phyloP scores from a whole-genome alignment of 2,888 invertebrate genomes.

The Drosophila helvetica region DNA sequence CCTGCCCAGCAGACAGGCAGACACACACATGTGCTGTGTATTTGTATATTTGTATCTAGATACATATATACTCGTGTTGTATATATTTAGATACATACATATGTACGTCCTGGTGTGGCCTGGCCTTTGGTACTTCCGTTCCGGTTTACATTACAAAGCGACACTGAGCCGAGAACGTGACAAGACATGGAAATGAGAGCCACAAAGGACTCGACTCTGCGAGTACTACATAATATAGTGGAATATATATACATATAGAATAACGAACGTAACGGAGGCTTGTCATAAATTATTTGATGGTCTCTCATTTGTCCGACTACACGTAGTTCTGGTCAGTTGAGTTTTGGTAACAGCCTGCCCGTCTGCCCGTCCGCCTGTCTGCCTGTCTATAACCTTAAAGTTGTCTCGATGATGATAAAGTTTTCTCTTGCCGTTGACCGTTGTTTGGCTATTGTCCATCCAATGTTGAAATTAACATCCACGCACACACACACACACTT shows the following conservation, averaged over 20 bases:
- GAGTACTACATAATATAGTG: not conserved
- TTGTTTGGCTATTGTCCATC: slow-evolving; percentile 46
- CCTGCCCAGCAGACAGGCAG: slow-evolving; percentile 40
- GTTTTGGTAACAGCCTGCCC: slow-evolving; percentile 30
- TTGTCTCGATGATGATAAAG: slow-evolving; percentile 18
- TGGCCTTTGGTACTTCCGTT: slow-evolving; percentile 65
- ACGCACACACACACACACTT: slow-evolving; percentile 28
- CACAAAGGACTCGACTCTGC: slow-evolving; percentile 59
- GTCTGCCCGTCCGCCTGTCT: too few relatives aligned
- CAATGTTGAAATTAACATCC: slow-evolving; percentile 71
- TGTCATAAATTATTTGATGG: slow-evolving; percentile 73
- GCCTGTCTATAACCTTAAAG: slow-evolving; percentile 66
- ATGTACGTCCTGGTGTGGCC: slow-evolving; percentile 38
- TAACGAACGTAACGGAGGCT: slow-evolving; percentile 49
- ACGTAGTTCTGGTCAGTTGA: slow-evolving; percentile 67
- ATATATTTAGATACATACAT: slow-evolving; percentile 10
- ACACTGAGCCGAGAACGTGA: slow-evolving; percentile 39
- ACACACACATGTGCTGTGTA: slow-evolving; percentile 10
- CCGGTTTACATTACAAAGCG: slow-evolving; percentile 55
- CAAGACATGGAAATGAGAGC: slow-evolving; percentile 57
- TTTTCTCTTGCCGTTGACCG: slow-evolving; percentile 20
- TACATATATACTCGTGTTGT: slow-evolving; percentile 14
- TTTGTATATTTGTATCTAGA: not conserved
- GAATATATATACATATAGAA: slow-evolving; percentile 7
- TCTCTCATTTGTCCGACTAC: slow-evolving; percentile 59